phyloP scores from a whole-genome alignment of 2,113 vertebrate genomes.

The Choloepus hoffmanni region DNA sequence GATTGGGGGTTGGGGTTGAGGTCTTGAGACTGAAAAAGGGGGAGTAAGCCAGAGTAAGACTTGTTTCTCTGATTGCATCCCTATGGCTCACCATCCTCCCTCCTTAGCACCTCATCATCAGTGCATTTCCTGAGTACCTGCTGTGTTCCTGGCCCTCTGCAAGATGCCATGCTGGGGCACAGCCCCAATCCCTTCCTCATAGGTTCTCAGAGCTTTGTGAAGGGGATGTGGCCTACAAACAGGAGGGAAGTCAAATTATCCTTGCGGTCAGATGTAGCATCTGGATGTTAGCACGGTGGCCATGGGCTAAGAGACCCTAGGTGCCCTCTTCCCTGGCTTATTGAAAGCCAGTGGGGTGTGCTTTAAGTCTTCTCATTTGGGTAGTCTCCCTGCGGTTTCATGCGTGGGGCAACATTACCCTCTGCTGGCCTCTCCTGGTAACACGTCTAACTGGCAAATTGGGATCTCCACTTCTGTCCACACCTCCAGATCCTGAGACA shows the following conservation, averaged over 20 bases:
- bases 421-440: slow-evolving; percentile 56
- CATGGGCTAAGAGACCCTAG: not conserved
- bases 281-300: not conserved
- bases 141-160: not conserved
- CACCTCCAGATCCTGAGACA: not conserved
- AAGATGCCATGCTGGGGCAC: not conserved
- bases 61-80: not conserved
- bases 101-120: not conserved
- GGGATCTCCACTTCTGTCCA: not conserved
- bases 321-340: too few relatives aligned
- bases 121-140: not conserved
- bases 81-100: too few relatives aligned
- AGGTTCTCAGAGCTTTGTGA: not conserved
- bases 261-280: not conserved
- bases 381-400: fast-evolving
- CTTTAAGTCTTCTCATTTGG: not conserved
- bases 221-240: not conserved
- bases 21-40: not conserved
- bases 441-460: too few relatives aligned
- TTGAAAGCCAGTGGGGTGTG: too few relatives aligned
- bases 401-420: not conserved
- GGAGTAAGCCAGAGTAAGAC: not conserved
- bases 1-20: not conserved
- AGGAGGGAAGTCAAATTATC: not conserved
- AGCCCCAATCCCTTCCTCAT: not conserved